A percentile compares a stretch with the other conserved stretches of the same genome.
Conservation (phyloP, 2,113 vertebrate species). For the Boleophthalmus pectinirostris region DNA sequence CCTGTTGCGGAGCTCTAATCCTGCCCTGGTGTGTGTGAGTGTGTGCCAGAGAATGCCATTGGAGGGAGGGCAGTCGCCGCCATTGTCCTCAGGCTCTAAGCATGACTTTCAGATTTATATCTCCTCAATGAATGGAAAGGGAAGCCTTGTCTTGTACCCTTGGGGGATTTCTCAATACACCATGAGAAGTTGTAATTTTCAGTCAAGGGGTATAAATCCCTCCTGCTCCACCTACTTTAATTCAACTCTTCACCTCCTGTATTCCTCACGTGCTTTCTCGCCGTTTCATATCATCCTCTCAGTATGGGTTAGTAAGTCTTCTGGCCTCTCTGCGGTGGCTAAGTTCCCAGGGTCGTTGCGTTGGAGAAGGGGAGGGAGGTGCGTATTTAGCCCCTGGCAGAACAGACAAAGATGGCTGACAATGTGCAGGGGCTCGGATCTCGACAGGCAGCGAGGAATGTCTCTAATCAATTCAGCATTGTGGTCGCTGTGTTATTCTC, state of each 20-base stretch:
- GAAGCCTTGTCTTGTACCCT: conserved; percentile 53
- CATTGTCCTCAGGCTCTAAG: conserved; percentile 65
- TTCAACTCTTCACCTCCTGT: conserved; percentile 26
- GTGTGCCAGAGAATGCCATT: conserved; percentile 52
- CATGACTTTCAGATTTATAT: conserved; percentile 75
- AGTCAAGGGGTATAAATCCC: conserved; percentile 61
- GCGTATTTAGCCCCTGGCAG: conserved; percentile 66
- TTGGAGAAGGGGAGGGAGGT: conserved; percentile 58
- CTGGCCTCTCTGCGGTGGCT: conserved; percentile 51
- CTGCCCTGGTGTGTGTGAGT: conserved; percentile 30
- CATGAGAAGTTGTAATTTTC: conserved; percentile 62
- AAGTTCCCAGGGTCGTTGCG: conserved; percentile 65
- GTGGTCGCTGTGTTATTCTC: conserved; percentile 65
- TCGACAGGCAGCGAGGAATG: conserved; percentile 68
- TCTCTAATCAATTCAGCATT: conserved; percentile 78
- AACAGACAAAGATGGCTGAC: conserved; percentile 70
- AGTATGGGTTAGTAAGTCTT: conserved; percentile 54
- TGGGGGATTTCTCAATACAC: conserved; percentile 45
- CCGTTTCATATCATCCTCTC: conserved; percentile 45
- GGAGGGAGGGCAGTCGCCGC: conserved; percentile 31
- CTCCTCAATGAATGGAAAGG: conserved; percentile 61
- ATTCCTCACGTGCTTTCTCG: conserved; percentile 4
- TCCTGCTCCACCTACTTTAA: conserved; percentile 46
- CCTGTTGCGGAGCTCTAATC: conserved; percentile 16
- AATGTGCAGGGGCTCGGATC: conserved; percentile 47